Evolutionary conservation across 2,113 vertebrate genomes (phyloP).

Genomic region (Epinephelus cyanopodus): DNA sequence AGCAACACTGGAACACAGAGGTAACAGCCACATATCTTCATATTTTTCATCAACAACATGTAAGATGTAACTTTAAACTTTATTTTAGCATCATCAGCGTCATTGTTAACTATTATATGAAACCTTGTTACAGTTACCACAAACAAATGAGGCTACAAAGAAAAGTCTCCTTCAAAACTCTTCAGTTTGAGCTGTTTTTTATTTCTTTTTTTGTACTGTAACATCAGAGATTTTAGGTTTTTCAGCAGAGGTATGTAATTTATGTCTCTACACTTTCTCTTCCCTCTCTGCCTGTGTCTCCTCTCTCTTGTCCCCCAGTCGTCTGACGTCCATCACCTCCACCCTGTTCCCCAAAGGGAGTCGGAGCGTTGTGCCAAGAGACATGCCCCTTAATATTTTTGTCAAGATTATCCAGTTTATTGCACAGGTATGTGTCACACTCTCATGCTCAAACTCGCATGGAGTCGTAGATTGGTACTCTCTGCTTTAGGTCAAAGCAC

Average conservation of each 20-base stretch:
- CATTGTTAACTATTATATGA: background rate
- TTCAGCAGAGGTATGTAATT: background rate
- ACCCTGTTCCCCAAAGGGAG: conserved; percentile 99
- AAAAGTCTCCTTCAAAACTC: background rate
- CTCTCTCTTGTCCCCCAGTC: conserved; percentile 82
- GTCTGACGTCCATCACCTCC: conserved; percentile 96
- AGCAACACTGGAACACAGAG: conserved; percentile 99
- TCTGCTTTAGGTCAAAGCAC: background rate
- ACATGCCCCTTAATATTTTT: conserved; percentile 99
- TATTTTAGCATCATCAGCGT: background rate
- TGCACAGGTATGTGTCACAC: conserved; percentile 89
- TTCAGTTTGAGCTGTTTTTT: too few relatives aligned
- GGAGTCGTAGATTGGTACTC: background rate
- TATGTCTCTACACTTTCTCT: background rate
- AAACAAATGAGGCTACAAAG: background rate
- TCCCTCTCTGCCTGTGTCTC: background rate
- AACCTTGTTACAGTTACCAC: background rate
- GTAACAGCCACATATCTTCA: conserved; percentile 75
- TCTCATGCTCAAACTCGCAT: background rate
- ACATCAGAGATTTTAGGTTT: background rate
- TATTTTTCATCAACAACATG: background rate
- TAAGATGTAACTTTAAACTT: background rate
- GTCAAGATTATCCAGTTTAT: conserved; percentile 99
- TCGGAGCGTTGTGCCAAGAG: conserved; percentile 95
- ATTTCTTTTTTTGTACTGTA: too few relatives aligned